phyloP scores from a whole-genome alignment of 2,888 invertebrate species.

The Anagyrus pseudococci region DNA sequence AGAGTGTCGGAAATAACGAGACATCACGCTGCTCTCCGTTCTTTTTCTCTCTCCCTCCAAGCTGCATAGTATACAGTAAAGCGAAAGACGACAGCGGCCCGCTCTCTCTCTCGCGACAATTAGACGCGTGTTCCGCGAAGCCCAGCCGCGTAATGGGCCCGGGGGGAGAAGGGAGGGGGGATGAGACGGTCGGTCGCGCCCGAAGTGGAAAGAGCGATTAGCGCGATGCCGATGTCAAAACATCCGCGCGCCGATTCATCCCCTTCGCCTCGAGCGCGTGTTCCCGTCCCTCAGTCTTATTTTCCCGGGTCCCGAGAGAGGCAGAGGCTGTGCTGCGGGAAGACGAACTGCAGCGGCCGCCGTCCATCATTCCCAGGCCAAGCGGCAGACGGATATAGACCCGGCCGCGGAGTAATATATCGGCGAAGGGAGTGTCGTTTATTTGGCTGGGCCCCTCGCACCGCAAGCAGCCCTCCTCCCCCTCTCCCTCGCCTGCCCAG shows the following conservation, averaged over 20 bases:
- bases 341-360: constrained; percentile 47
- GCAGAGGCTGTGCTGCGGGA: constrained; percentile 1
- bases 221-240: constrained; percentile 58
- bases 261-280: constrained; percentile 44
- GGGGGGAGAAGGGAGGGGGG: constrained; percentile 4
- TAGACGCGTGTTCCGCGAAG: constrained; percentile 39
- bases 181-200: constrained; percentile 6
- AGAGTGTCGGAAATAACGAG: constrained; percentile 23
- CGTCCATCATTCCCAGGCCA: constrained; percentile 54
- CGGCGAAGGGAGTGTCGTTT: constrained; percentile 60
- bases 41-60: constrained; percentile 15
- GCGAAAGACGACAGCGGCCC: not conserved
- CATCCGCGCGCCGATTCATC: constrained; percentile 42
- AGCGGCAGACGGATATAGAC: constrained; percentile 40
- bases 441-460: constrained; percentile 54
- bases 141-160: constrained; percentile 27
- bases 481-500: not conserved
- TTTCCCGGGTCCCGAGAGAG: not conserved
- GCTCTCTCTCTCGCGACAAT: constrained; percentile 39
- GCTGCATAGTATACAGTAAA: not conserved
- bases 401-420: constrained; percentile 40
- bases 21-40: not conserved
- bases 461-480: constrained; percentile 26
- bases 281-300: constrained; percentile 20
- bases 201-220: constrained; percentile 59